These are phyloP conservation scores for Tipula lateralis DNA, from an alignment of 2,888 invertebrate species.

Conservation along the genomic window DNA sequence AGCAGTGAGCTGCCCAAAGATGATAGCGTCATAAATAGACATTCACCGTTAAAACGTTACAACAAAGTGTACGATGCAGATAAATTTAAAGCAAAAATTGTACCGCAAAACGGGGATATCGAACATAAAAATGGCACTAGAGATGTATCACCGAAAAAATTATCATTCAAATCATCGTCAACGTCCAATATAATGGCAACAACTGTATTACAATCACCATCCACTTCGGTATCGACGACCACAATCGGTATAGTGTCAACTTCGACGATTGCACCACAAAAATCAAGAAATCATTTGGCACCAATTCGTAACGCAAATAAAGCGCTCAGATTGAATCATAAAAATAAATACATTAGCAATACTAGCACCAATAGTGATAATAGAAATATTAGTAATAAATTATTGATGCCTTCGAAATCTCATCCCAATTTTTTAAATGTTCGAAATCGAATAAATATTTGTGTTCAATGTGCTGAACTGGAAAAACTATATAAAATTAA, in stretches of 20 bases:
- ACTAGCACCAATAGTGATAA: not conserved
- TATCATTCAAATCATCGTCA: not conserved
- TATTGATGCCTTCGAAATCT: not conserved
- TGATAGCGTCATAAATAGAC: not conserved
- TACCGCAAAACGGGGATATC: not conserved
- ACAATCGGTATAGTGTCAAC: not conserved
- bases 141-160: not conserved
- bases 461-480: slow-evolving; percentile 9
- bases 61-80: not conserved
- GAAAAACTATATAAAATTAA: not conserved
- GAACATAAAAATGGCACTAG: not conserved
- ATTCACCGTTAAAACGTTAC: not conserved
- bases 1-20: not conserved
- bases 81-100: not conserved
- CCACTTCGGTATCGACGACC: not conserved
- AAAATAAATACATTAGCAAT: not conserved
- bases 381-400: not conserved
- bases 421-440: not conserved
- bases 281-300: not conserved
- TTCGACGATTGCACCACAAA: not conserved
- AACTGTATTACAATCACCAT: not conserved
- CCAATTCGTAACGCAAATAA: not conserved
- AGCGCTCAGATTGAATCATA: not conserved
- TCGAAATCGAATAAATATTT: slow-evolving; percentile 3
- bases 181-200: not conserved